Evolutionary conservation across 2,113 vertebrate genomes (phyloP).

Genomic region (Columba livia): DNA sequence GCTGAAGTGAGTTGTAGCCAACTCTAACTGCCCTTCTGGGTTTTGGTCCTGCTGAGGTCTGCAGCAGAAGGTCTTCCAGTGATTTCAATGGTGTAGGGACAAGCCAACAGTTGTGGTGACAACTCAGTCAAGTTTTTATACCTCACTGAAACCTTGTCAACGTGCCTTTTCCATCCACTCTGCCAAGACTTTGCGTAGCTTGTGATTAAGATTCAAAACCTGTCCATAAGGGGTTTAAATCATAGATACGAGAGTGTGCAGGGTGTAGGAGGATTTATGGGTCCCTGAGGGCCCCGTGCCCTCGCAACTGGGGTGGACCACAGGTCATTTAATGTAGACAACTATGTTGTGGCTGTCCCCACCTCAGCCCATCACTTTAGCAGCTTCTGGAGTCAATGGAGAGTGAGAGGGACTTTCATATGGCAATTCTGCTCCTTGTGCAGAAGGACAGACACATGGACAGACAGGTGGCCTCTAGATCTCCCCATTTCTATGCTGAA

Average conservation of each 20-base stretch:
- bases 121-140: neutral
- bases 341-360: neutral
- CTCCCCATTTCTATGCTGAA: neutral
- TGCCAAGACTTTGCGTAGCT: neutral
- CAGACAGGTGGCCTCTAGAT: neutral
- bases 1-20: neutral
- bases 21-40: neutral
- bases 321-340: neutral
- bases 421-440: neutral
- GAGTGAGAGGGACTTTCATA: neutral
- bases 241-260: accelerated
- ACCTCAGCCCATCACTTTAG: neutral
- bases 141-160: neutral
- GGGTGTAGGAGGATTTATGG: neutral
- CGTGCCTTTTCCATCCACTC: neutral
- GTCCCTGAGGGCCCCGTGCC: neutral
- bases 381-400: neutral
- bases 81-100: neutral
- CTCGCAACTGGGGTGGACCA: neutral
- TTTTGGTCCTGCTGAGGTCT: neutral
- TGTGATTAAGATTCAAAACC: neutral
- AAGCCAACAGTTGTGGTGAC: neutral
- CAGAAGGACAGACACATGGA: neutral
- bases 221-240: accelerated
- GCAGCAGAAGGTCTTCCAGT: neutral